Evolutionary conservation across 2,888 invertebrate species (phyloP), one percentile per base, ranked within the genome.

Genomic region (Empis stercorea): DNA sequence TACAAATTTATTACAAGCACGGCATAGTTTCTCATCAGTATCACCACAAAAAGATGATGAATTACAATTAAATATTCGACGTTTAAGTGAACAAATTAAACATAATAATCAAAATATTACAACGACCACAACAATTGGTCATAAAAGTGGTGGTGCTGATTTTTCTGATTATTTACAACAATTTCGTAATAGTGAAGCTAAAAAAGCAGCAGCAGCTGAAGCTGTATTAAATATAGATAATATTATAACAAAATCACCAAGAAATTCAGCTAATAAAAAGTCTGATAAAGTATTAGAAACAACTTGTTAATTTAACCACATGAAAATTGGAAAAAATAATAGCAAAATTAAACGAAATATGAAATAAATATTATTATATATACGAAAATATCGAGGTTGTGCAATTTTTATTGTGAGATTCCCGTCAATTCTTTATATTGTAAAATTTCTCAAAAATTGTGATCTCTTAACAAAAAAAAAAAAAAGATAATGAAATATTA

Each of bases 11-110:
- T 52, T 65, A 15, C 64, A 62, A 46, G 57, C 62, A 4, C 61
- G 67, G n/a, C 68, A 65, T 45, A 66, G 66, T 54, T 66, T 67
- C 47, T 61, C 66, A 15, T 61, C 66, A 16, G 54, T 59, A 44
- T 58, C 61, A 11, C 39, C 41, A 13, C 54, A 57, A 47, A 59
- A 60, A 6, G 61, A 59, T 39, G 61, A 68, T 30, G 68, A 67
- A 51, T 49, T 66, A 3, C 66, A 64, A 49, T 52, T 68, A 6
- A 68, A 65, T 51, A 66, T 68, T 36, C 61, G 67, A 30, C 59
- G 67, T 16, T 51, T 68, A 15, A 67, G 67, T 20, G 66, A 66
- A 47, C 66, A 68, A 55, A 63, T 65, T 10, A 51, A 51, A 52
- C 54, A 56, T 38, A 52, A 51, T 47, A 52, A 53, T 40, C 44